Percentiles rank a stretch among this genome's conserved stretches.
Conservation (phyloP, 2,888 invertebrate species). For the Alloplasta piceator region DNA sequence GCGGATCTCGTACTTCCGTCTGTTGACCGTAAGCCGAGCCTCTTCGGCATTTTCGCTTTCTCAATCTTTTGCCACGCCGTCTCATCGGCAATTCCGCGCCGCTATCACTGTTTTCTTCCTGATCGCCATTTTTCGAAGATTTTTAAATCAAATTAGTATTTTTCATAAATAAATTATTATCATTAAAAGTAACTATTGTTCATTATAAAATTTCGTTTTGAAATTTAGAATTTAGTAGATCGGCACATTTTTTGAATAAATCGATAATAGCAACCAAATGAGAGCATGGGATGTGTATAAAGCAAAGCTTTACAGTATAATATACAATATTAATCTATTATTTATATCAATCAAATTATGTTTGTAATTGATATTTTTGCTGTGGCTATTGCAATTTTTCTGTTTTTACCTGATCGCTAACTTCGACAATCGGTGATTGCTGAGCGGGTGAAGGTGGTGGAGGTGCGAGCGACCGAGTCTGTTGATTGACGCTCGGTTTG, state of each 20-base stretch:
- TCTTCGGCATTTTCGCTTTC: slow-evolving; percentile 78
- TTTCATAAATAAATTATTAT: not conserved
- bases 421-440: slow-evolving; percentile 46
- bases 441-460: slow-evolving; percentile 60
- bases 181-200: not conserved
- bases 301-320: too few relatives aligned
- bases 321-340: too few relatives aligned
- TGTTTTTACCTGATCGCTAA: slow-evolving; percentile 64
- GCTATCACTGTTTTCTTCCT: slow-evolving; percentile 69
- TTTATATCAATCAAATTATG: too few relatives aligned
- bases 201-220: not conserved
- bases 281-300: too few relatives aligned
- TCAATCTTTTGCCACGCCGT: slow-evolving; percentile 78
- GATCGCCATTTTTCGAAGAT: slow-evolving; percentile 60
- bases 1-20: slow-evolving; percentile 83
- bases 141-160: not conserved
- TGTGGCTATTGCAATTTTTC: not conserved
- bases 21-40: slow-evolving; percentile 80
- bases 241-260: too few relatives aligned
- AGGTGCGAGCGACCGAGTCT: slow-evolving; percentile 34
- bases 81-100: slow-evolving; percentile 69
- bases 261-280: too few relatives aligned
- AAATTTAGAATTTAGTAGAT: too few relatives aligned
- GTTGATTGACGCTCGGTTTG: slow-evolving; percentile 54
- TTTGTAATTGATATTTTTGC: too few relatives aligned